Base-by-base conservation (phyloP, 2,113 vertebrate species). In the Pipa parva region DNA sequence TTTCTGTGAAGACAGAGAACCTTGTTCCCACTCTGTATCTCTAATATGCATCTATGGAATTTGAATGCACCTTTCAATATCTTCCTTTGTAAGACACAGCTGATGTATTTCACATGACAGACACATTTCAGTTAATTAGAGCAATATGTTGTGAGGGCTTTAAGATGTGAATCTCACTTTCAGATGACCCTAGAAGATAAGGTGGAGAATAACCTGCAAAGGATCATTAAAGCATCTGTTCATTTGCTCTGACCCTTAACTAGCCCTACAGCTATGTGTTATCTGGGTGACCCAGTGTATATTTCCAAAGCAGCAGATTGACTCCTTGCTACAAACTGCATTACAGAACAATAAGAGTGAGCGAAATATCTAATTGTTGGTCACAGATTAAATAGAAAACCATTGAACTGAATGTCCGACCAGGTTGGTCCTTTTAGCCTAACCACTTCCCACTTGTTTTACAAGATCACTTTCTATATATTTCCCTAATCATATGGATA, bases 191-290 rank as follows among this genome's bases (percentile, higher is more conserved):
- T 78, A 75, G 57, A 61, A 56, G 63, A 77, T 78, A 76, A 75
- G 75, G 76, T 76, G 72, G 78, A 63, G 63, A 65, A 77, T 78
- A 73, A 78, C 74, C 64, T 79, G 74, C 72, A 76, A 69, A 56
- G 57, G 56, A 69, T 42, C 57, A 59, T 54, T 61, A 31, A 61
- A 75, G 6, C 63, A 77, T 61, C 68, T 78, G 52, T 68, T 78
- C 74, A 71, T 74, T 72, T 73, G 63, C 54, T 71, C 48, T 72
- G 69, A 64, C 77, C 72, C 75, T 72, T 74, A 71, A 42, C 2
- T 15, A 2, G 60, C 74, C 69, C 72, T 74, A 78, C 50, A 69
- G 80, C 71, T 63, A 63, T 48, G 73, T 71, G 76, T 75, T 39
- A 59, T 68, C 65, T 68, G 20, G 18, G 25, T 60, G 66, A 39